These are phyloP conservation scores for Psammodynastes pulverulentus DNA, from an alignment of 2,113 vertebrate genomes.

Conservation along the genomic window DNA sequence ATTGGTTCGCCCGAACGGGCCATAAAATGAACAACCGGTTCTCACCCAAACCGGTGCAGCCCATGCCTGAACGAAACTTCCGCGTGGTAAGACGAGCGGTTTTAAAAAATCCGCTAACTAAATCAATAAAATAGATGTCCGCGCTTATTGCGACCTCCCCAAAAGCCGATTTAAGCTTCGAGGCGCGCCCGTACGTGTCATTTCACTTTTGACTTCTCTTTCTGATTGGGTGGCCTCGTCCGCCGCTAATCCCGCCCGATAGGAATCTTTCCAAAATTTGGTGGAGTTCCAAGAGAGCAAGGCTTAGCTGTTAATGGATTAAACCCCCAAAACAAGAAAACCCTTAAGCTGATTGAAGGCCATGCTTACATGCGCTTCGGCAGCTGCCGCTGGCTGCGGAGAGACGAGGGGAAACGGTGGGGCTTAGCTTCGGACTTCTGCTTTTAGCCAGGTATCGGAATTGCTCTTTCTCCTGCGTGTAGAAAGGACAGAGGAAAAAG, in stretches of 20 bases:
- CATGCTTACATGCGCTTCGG: neutral
- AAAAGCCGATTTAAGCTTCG: too few relatives aligned
- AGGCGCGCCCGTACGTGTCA: too few relatives aligned
- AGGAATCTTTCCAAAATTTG: neutral
- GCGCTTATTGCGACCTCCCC: too few relatives aligned
- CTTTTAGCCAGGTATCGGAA: neutral
- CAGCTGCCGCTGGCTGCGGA: neutral
- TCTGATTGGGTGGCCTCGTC: neutral
- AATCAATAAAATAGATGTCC: too few relatives aligned
- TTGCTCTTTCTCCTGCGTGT: neutral
- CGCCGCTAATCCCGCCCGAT: neutral
- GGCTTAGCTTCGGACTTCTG: too few relatives aligned
- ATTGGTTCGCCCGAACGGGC: too few relatives aligned
- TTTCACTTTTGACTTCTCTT: too few relatives aligned
- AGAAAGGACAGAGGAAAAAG: neutral
- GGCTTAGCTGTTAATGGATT: neutral
- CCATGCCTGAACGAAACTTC: too few relatives aligned
- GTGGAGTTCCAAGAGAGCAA: neutral
- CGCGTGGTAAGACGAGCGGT: too few relatives aligned
- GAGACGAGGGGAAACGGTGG: fast-evolving
- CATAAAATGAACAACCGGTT: too few relatives aligned
- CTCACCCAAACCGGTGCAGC: too few relatives aligned
- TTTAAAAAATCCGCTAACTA: too few relatives aligned
- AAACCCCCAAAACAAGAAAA: neutral
- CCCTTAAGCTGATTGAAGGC: neutral